Base-by-base conservation (phyloP, 1,140 invertebrate species). In the Ridgeia piscesae region DNA sequence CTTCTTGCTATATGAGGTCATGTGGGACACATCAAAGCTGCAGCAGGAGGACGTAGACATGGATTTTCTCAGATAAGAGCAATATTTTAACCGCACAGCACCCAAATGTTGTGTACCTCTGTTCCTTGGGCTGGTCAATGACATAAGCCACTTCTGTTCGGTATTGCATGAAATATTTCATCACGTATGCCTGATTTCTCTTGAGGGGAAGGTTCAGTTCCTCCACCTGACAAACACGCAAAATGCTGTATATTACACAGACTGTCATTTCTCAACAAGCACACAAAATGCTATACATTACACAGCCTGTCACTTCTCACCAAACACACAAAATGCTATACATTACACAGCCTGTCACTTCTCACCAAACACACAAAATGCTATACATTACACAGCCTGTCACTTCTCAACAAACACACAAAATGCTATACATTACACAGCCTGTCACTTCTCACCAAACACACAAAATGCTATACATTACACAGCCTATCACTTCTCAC, bases 141-240 rank as follows among this genome's bases (percentile, higher is more conserved):
- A 92, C 50, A 88, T 92, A 89, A 9, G 95, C 95, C 0, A 95
- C 93, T 27, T 95, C 95, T 0, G 94, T 91, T 35, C 94, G 91
- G 90, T 93, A 94, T 94, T 95, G 95, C 95, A 96, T 95, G 93
- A 96, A 95, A 92, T 95, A 95, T n/a, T 95, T 95, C 95, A 96
- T 96, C 33, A 96, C 95, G 89, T 95, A 95, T 33, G 94, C 93
- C 92, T 96, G 95, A 92, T 96, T 96, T 42, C 95, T 92, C 91
- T 96, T 96, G 34, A 96, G 92, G 14, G 95, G 95, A 91, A 96
- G 93, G 92, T 95, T 94, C 14, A 95, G 92, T 34, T 95, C 95
- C 27, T 77, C 58, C 58, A 77, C 58, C 58, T 77, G 27, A 31
- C 58, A 17, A 77, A 77, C 58, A 77, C 58, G 27, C 58, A 77